These are phyloP conservation scores for Ornithoptera priamus DNA, from an alignment of 2,888 invertebrate species.

Conservation along the genomic window DNA sequence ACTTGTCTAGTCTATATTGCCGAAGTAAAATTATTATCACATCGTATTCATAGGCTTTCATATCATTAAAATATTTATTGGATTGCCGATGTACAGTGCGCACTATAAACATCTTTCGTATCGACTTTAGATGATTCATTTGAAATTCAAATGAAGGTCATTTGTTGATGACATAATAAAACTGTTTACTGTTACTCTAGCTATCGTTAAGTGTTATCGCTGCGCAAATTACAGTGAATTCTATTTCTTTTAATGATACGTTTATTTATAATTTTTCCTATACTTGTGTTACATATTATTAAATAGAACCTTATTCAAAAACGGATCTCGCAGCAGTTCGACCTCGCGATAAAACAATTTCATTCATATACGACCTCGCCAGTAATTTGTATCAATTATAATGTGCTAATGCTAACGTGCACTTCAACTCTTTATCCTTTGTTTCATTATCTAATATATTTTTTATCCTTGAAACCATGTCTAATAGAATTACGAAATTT, in stretches of 20 bases:
- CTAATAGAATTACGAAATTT: too few species aligned
- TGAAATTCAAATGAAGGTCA: conserved; percentile 3
- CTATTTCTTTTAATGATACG: not conserved
- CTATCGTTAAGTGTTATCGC: not conserved
- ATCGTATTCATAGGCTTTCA: conserved; percentile 14
- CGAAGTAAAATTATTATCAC: conserved; percentile 20
- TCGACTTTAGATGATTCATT: conserved; percentile 9
- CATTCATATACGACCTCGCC: conserved; percentile 50
- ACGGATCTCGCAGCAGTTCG: conserved; percentile 32
- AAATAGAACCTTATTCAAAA: conserved; percentile 15
- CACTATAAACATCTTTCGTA: conserved; percentile 2
- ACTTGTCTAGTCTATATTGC: conserved; percentile 17
- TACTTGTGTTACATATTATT: not conserved
- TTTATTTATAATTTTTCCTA: not conserved
- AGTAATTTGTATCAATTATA: conserved; percentile 51
- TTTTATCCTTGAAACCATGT: too few species aligned
- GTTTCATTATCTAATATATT: not conserved
- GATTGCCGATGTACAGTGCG: conserved; percentile 3
- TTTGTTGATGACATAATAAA: conserved; percentile 6
- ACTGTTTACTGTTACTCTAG: not conserved
- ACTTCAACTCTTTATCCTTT: conserved; percentile 14
- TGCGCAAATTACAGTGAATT: not conserved
- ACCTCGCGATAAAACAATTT: conserved; percentile 50
- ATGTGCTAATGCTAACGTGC: conserved; percentile 35
- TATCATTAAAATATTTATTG: conserved; percentile 23